phyloP scores from a whole-genome alignment of 1,140 invertebrate species.

The Linepithema humile region DNA sequence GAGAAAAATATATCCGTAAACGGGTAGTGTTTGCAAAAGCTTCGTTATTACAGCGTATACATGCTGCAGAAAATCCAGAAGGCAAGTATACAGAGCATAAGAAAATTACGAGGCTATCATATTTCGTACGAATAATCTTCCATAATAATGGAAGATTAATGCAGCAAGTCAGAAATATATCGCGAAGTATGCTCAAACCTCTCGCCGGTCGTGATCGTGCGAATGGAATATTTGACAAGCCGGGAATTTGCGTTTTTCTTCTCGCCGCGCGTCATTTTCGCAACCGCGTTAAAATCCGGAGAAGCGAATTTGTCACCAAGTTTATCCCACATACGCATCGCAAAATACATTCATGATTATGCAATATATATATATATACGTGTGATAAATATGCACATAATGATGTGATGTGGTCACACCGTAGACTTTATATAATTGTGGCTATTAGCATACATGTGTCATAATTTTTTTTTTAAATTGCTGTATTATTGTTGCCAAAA shows the following conservation, averaged over 20 bases:
- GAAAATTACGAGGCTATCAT: constrained; percentile 23
- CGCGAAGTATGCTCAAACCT: constrained; percentile 10
- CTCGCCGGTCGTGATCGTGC: constrained; percentile 2
- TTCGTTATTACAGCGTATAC: neutral
- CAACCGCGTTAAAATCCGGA: constrained; percentile 13
- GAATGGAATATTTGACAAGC: neutral
- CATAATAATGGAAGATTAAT: constrained; percentile 51
- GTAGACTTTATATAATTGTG: constrained; percentile 4
- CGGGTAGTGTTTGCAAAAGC: constrained; percentile 6
- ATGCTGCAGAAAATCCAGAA: neutral
- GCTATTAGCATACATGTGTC: neutral
- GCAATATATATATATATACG: neutral
- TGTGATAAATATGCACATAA: neutral
- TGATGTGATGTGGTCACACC: neutral
- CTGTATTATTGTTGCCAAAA: neutral
- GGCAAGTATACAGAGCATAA: neutral
- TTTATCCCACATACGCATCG: constrained; percentile 8
- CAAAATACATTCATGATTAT: constrained; percentile 1
- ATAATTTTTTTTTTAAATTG: neutral
- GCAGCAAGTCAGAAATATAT: neutral
- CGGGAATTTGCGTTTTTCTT: constrained; percentile 10
- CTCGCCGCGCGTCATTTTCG: constrained; percentile 9
- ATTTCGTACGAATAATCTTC: neutral
- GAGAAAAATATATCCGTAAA: neutral
- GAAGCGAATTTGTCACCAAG: constrained; percentile 28